Conservation (phyloP, 2,113 vertebrate genomes). For the Pungitius pungitius region DNA sequence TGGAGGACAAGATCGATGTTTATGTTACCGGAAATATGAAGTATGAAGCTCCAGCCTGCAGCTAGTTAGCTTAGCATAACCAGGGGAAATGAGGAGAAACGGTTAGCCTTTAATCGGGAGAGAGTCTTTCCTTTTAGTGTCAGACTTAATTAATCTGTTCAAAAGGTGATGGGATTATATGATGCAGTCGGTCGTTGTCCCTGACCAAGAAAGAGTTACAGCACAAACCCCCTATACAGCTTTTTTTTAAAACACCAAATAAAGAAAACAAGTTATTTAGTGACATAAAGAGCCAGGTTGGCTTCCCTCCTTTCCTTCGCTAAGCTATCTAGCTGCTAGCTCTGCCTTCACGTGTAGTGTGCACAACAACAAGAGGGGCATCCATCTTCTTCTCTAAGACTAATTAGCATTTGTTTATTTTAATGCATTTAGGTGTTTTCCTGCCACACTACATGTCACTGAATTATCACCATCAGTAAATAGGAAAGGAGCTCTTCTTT, state of each 20-base stretch:
- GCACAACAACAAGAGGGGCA: background rate
- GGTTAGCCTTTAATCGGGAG: no score
- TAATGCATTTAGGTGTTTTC: slow-evolving; percentile 22
- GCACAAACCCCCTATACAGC: background rate
- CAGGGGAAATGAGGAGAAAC: background rate
- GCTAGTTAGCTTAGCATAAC: background rate
- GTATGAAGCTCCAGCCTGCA: background rate
- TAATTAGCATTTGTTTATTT: slow-evolving; percentile 16
- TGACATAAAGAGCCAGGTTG: background rate
- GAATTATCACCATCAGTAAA: slow-evolving; percentile 19
- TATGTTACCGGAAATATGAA: background rate
- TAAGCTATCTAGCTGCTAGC: background rate
- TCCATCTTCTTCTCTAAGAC: background rate
- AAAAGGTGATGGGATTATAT: background rate
- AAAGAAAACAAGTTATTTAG: background rate
- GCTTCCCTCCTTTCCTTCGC: background rate
- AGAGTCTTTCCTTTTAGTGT: background rate
- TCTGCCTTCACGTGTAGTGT: background rate
- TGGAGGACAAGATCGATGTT: slow-evolving; percentile 9
- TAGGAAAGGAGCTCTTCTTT: slow-evolving; percentile 42
- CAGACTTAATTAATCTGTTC: background rate
- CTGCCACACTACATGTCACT: slow-evolving; percentile 13
- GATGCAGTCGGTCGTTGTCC: no score
- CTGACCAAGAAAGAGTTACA: background rate
- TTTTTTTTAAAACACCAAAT: background rate